These are phyloP conservation scores for Meles meles DNA, from an alignment of 2,113 vertebrate genomes.

Conservation along the genomic window DNA sequence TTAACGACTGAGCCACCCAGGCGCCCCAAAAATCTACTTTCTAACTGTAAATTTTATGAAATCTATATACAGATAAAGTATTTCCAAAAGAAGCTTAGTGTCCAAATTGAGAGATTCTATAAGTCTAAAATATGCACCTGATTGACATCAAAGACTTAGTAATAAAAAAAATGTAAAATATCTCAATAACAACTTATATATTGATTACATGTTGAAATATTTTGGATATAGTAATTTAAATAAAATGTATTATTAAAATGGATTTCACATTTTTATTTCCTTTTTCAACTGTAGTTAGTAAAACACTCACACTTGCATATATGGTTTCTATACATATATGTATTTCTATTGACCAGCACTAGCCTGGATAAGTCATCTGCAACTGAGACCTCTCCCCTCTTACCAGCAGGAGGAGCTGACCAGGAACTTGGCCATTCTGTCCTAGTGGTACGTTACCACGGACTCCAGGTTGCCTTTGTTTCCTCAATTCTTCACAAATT, in stretches of 20 bases:
- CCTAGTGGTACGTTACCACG: not conserved
- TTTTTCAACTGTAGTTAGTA: not conserved
- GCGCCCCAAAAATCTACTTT: not conserved
- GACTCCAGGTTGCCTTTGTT: not conserved
- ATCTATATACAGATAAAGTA: not conserved
- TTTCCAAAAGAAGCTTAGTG: not conserved
- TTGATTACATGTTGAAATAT: not conserved
- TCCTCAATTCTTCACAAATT: not conserved
- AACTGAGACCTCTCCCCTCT: not conserved
- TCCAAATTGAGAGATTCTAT: not conserved
- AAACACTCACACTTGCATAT: not conserved
- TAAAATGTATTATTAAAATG: slow-evolving; percentile 24
- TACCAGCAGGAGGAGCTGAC: not conserved
- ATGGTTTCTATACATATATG: not conserved
- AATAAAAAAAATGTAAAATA: not conserved
- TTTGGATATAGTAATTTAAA: not conserved
- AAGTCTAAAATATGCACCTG: not conserved
- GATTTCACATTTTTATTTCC: not conserved
- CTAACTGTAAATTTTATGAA: not conserved
- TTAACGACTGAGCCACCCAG: too few relatives aligned
- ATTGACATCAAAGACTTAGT: not conserved
- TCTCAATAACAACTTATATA: not conserved
- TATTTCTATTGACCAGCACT: not conserved
- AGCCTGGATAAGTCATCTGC: not conserved
- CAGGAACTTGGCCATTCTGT: not conserved